phyloP scores from a whole-genome alignment of 1,140 invertebrate genomes.

The Drosophila ananassae region DNA sequence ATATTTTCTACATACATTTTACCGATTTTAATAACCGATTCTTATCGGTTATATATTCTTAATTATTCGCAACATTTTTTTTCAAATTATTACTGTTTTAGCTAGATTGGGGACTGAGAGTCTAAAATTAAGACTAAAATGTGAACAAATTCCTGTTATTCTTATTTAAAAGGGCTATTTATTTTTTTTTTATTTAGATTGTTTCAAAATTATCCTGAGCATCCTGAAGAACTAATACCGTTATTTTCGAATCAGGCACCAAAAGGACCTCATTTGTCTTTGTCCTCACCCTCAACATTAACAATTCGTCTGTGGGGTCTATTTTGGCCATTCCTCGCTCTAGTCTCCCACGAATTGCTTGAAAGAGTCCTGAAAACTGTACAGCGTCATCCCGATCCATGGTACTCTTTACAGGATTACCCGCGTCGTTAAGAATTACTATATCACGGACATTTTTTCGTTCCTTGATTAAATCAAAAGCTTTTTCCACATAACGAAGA shows the following conservation, averaged over 20 bases:
- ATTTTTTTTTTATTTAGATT: background rate
- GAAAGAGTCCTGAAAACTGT: slow-evolving; percentile 67
- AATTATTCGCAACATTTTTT: too few species aligned
- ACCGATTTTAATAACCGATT: too few species aligned
- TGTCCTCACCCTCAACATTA: slow-evolving; percentile 71
- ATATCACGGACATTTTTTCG: slow-evolving; percentile 70
- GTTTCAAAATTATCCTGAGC: slow-evolving; percentile 53
- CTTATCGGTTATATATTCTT: too few species aligned
- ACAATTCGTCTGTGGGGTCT: slow-evolving; percentile 66
- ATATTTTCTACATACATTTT: too few species aligned
- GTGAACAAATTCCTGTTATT: too few species aligned
- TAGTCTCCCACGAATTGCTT: slow-evolving; percentile 60
- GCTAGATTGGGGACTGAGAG: too few species aligned
- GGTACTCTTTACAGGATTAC: slow-evolving; percentile 73
- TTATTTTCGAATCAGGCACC: slow-evolving; percentile 76
- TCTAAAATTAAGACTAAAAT: too few species aligned
- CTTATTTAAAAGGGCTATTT: too few species aligned
- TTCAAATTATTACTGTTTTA: too few species aligned
- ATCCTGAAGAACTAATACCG: slow-evolving; percentile 72
- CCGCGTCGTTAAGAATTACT: slow-evolving; percentile 66
- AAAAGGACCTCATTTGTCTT: slow-evolving; percentile 68
- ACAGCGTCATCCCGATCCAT: slow-evolving; percentile 54
- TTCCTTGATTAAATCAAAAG: slow-evolving; percentile 52
- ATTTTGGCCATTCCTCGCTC: slow-evolving; percentile 68
- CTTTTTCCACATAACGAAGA: slow-evolving; percentile 68